Evolutionary conservation across 2,113 vertebrate species (phyloP), one percentile per base, ranked within the genome.

Genomic region (Sinocyclocheilus grahami): DNA sequence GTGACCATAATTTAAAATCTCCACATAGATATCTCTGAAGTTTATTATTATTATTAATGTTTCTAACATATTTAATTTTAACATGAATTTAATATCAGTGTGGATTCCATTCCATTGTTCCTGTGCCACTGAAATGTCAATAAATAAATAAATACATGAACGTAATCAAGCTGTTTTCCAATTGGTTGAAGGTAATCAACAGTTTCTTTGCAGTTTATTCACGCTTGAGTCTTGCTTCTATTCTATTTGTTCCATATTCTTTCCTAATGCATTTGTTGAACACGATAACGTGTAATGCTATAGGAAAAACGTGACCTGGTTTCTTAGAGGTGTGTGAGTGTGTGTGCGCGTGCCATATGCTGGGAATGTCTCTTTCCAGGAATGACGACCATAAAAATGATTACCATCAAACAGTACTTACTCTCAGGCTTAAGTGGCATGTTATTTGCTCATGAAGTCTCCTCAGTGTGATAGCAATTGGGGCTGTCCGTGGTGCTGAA

Each of bases 401-500:
- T 58, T 58, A 7, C 20, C 30, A 71, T 74, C 27, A 83, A 58
- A 39, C 63, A 51, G 24, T 30, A 67, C 42, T 33, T 83, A 69
- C 65, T 37, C 30, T n/a, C 16, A 51, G 24, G 30, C 11, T 74
- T 83, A 83, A 83, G 27, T 71, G 30, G 27, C 51, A 18, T 58
- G 82, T 37, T 74, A 55, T 74, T 74, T 12, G 2, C 30, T 37
- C 1, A 1, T 71, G 51, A 74, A 58, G 12, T 72, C 20, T 58
- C 22, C 20, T 58, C 48, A 51, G 48, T 51, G 11, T 51, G 12
- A 33, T 16, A 24, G 67, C 33, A 74, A 24, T 58, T 12, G 46
- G 37, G 13, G 39, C 62, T 82, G 46, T 83, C 81, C 67, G 2
- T 83, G 79, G 55, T 42, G 27, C 67, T 83, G 67, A 83, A 74